A percentile compares a stretch with the other conserved stretches of the same genome.
phyloP scores from a whole-genome alignment of 2,113 vertebrate species.

The Rhynchomys soricoides region DNA sequence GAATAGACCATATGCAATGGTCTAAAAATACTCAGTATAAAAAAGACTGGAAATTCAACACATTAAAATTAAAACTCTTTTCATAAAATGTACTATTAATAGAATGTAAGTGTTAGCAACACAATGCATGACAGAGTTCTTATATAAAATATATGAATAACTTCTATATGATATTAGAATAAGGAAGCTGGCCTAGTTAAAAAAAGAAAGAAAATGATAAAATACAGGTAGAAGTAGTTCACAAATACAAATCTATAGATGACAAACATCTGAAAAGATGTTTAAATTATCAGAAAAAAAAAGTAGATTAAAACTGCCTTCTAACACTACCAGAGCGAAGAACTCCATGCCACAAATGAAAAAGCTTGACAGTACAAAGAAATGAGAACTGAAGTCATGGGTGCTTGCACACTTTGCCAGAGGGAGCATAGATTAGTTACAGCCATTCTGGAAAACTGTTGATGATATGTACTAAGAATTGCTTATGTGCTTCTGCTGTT shows the following conservation, averaged over 20 bases:
- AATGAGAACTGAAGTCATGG: background rate
- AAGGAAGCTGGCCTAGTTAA: background rate
- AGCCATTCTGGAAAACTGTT: background rate
- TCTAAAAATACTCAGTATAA: background rate
- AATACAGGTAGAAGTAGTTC: background rate
- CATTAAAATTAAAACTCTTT: background rate
- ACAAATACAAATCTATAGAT: background rate
- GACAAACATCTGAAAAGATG: background rate
- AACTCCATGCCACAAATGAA: background rate
- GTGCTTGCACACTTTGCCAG: background rate
- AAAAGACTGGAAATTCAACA: background rate
- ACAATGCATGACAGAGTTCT: background rate
- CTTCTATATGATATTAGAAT: background rate
- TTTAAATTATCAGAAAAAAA: conserved; percentile 5
- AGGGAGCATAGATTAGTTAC: background rate
- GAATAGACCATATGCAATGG: background rate
- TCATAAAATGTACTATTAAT: background rate
- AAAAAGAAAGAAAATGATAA: conserved; percentile 26
- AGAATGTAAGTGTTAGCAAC: conserved; percentile 15
- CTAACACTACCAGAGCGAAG: background rate
- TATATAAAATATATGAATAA: background rate
- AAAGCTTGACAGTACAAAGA: background rate
- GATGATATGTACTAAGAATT: background rate
- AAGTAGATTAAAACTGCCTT: background rate
- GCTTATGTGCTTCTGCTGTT: background rate